Percentiles rank a stretch among this genome's conserved stretches.
phyloP scores from a whole-genome alignment of 2,797 vertebrate species.

The Anguilla anguilla region DNA sequence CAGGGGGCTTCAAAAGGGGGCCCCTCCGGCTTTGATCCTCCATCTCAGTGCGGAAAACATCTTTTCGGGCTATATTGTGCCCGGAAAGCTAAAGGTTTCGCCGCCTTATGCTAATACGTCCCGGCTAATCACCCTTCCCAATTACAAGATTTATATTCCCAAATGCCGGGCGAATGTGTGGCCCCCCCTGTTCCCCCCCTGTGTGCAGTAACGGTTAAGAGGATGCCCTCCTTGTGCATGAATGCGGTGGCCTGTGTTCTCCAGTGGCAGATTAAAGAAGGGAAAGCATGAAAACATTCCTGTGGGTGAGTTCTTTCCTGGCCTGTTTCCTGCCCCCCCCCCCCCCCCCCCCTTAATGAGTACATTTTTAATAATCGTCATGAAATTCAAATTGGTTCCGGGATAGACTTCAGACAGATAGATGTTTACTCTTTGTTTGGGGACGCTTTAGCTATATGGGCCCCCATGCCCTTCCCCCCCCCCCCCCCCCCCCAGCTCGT shows the following conservation, averaged over 20 bases:
- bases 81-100: slow-evolving; percentile 75
- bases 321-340: slow-evolving; percentile 45
- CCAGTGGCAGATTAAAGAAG: slow-evolving; percentile 47
- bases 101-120: slow-evolving; percentile 71
- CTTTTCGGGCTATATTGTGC: slow-evolving; percentile 79
- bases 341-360: slow-evolving; percentile 46
- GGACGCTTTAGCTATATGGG: slow-evolving; percentile 28
- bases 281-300: slow-evolving; percentile 62
- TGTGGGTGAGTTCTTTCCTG: slow-evolving; percentile 63
- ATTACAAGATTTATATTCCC: slow-evolving; percentile 71
- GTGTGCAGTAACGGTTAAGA: slow-evolving; percentile 61
- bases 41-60: slow-evolving; percentile 80
- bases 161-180: slow-evolving; percentile 55
- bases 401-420: slow-evolving; percentile 69
- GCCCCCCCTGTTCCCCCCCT: slow-evolving; percentile 57
- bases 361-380: slow-evolving; percentile 66
- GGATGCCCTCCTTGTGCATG: slow-evolving; percentile 64
- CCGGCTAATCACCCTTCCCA: slow-evolving; percentile 68
- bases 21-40: slow-evolving; percentile 92
- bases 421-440: slow-evolving; percentile 57
- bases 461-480: neutral
- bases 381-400: slow-evolving; percentile 55
- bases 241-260: slow-evolving; percentile 65
- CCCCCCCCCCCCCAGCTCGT: neutral
- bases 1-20: slow-evolving; percentile 91